A percentile compares a stretch with the other conserved stretches of the same genome.
Evolutionary conservation across 1,140 invertebrate species (phyloP).

Genomic region (Drosophila sp.): DNA sequence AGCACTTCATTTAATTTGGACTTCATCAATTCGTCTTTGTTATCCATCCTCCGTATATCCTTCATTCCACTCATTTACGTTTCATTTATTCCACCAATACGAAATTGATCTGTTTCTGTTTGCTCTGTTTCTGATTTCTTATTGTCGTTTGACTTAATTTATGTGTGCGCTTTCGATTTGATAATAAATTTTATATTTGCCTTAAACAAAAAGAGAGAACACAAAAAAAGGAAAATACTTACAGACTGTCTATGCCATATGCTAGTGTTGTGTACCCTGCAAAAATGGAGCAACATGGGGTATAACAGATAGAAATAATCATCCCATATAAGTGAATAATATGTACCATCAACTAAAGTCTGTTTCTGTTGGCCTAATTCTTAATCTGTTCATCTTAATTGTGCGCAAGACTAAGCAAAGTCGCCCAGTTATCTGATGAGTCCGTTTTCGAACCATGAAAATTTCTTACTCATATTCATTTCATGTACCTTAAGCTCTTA

Average conservation of each 20-base stretch:
- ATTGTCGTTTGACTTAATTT: conserved; percentile 62
- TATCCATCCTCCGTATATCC: conserved; percentile 24
- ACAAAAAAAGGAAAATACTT: conserved; percentile 7
- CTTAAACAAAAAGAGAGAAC: conserved; percentile 65
- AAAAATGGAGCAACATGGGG: not conserved
- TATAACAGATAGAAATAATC: not conserved
- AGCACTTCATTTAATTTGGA: not conserved
- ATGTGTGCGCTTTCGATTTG: conserved; percentile 54
- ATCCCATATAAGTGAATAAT: not conserved
- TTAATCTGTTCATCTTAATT: conserved; percentile 1
- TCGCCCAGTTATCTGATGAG: not conserved
- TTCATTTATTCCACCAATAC: conserved; percentile 73
- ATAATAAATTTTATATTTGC: conserved; percentile 82
- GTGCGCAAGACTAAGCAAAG: not conserved
- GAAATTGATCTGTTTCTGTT: conserved; percentile 41
- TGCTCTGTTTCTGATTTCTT: conserved; percentile 62
- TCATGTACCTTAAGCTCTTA: too few species aligned
- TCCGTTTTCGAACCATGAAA: not conserved
- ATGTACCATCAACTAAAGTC: not conserved
- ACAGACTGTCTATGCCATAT: not conserved
- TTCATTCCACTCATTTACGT: conserved; percentile 56
- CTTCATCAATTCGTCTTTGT: not conserved
- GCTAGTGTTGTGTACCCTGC: not conserved
- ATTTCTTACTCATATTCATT: too few species aligned
- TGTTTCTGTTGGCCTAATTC: not conserved